phyloP scores from a whole-genome alignment of 2,888 invertebrate species.

The Andrena chrysosceles region DNA sequence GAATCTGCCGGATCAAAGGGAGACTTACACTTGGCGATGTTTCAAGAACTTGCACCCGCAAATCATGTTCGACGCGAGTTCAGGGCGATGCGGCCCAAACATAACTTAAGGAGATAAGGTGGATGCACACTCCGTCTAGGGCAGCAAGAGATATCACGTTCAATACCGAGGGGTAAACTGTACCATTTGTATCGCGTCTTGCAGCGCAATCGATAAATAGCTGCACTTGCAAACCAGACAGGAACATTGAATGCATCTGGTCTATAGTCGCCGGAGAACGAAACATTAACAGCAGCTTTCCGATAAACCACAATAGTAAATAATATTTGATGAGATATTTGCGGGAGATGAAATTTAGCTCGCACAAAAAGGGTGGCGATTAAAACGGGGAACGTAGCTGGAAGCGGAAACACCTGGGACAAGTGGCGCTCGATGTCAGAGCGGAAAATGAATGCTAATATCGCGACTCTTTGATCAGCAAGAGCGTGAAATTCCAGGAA shows the following conservation, averaged over 20 bases:
- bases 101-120: constrained; percentile 50
- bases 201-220: constrained; percentile 28
- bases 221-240: background rate
- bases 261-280: background rate
- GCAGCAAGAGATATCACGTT: constrained; percentile 46
- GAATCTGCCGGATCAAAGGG: constrained; percentile 15
- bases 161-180: constrained; percentile 27
- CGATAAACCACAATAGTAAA: too few relatives aligned
- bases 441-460: constrained; percentile 20
- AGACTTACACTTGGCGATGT: constrained; percentile 46
- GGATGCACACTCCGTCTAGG: constrained; percentile 22
- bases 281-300: too few relatives aligned
- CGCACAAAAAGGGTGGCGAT: too few relatives aligned
- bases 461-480: constrained; percentile 32
- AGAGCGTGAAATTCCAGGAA: constrained; percentile 22
- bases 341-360: background rate
- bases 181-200: constrained; percentile 31
- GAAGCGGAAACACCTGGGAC: too few relatives aligned
- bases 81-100: constrained; percentile 17
- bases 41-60: constrained; percentile 62
- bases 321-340: too few relatives aligned
- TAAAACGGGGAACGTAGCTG: too few relatives aligned
- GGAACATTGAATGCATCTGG: background rate
- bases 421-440: background rate
- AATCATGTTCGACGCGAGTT: constrained; percentile 66